A percentile compares a stretch with the other conserved stretches of the same genome.
Evolutionary conservation across 2,113 vertebrate genomes (phyloP).

Genomic region (Xenotilapia leptura): DNA sequence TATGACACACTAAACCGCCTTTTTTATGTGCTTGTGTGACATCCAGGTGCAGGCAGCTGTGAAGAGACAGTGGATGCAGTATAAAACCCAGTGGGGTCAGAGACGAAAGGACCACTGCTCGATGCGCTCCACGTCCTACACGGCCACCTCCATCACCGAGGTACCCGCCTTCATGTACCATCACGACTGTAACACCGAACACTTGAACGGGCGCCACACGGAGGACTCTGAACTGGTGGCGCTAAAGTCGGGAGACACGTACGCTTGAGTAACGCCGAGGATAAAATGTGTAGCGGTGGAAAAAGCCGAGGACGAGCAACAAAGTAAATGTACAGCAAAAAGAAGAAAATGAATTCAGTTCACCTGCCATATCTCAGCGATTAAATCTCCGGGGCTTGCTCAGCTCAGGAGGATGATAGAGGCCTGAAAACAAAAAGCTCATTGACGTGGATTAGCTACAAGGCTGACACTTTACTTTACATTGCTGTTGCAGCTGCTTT

Average conservation of each 20-base stretch:
- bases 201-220: slow-evolving; percentile 71
- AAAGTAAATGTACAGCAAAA: background rate
- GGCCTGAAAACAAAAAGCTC: slow-evolving; percentile 2
- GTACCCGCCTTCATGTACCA: slow-evolving; percentile 83
- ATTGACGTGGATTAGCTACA: background rate
- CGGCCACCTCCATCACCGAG: slow-evolving; percentile 83
- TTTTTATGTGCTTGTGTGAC: background rate
- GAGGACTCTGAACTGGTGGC: slow-evolving; percentile 82
- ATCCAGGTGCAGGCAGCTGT: slow-evolving; percentile 84
- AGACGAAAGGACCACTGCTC: slow-evolving; percentile 79
- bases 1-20: background rate
- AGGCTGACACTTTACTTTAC: slow-evolving; percentile 27
- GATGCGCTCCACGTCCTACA: slow-evolving; percentile 81
- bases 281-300: background rate
- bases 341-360: background rate
- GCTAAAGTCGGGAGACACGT: slow-evolving; percentile 78
- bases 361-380: background rate
- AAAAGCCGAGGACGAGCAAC: background rate
- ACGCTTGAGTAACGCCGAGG: slow-evolving; percentile 63
- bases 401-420: background rate
- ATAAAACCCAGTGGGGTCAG: slow-evolving; percentile 86
- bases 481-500: slow-evolving; percentile 51
- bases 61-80: slow-evolving; percentile 89
- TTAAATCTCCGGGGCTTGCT: background rate
- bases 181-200: slow-evolving; percentile 76